A percentile compares a stretch with the other conserved stretches of the same genome.
Evolutionary conservation across 2,888 invertebrate species (phyloP).

Genomic region (Terebella lapidaria): DNA sequence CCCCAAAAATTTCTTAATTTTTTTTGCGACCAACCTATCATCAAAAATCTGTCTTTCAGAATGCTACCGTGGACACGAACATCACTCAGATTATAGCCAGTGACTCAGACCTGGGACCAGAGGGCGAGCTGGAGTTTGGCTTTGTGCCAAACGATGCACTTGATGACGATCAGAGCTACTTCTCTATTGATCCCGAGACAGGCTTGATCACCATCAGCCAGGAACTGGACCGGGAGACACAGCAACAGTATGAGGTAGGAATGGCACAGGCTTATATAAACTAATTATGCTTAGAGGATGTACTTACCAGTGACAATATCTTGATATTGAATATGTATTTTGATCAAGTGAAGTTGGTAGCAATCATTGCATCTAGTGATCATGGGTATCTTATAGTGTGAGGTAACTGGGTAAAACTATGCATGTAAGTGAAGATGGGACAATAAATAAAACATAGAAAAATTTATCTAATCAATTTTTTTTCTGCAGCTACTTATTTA

Average conservation of each 20-base stretch:
- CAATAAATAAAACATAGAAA: no score
- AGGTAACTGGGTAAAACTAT: no score
- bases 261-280: neutral
- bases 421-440: no score
- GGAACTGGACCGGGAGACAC: slow-evolving; percentile 69
- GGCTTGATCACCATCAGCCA: slow-evolving; percentile 71
- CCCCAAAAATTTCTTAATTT: no score
- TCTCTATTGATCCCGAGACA: slow-evolving; percentile 71
- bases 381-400: no score
- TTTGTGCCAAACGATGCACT: neutral
- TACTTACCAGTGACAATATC: no score
- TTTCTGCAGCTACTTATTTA: neutral
- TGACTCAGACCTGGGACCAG: neutral
- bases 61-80: neutral
- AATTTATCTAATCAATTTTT: no score
- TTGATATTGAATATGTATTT: no score
- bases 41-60: neutral
- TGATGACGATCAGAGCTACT: slow-evolving; percentile 67
- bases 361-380: no score
- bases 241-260: slow-evolving; percentile 67
- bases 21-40: no score
- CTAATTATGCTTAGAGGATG: no score
- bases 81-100: neutral
- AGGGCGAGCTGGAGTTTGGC: neutral
- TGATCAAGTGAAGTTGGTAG: no score